Conservation (phyloP, 2,113 vertebrate species). For the Nerophis ophidion region DNA sequence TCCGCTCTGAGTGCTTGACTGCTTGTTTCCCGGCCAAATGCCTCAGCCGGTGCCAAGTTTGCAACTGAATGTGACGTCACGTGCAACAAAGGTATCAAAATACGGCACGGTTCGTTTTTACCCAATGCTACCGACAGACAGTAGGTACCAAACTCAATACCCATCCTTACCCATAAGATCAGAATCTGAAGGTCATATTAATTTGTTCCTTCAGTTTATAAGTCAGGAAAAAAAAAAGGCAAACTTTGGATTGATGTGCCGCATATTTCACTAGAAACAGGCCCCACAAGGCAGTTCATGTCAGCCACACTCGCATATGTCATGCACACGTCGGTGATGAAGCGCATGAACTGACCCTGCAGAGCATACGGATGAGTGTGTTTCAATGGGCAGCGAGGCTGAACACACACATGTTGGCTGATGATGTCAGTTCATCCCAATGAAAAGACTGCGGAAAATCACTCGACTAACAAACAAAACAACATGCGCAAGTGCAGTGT, state of each 20-base stretch:
- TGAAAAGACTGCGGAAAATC: not conserved
- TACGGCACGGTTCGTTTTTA: too few relatives aligned
- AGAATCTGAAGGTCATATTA: constrained; percentile 1
- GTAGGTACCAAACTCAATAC: too few relatives aligned
- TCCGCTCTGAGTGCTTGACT: too few relatives aligned
- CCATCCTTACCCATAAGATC: constrained; percentile 14
- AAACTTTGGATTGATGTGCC: constrained; percentile 14
- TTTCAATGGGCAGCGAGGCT: constrained; percentile 11
- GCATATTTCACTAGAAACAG: constrained; percentile 20
- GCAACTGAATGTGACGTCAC: too few relatives aligned
- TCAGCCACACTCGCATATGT: constrained; percentile 30
- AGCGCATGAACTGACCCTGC: constrained; percentile 20
- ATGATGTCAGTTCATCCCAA: not conserved
- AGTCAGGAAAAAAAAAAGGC: not conserved
- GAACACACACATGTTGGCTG: not conserved
- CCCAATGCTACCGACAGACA: too few relatives aligned
- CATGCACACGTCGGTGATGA: constrained; percentile 2
- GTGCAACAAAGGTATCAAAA: too few relatives aligned
- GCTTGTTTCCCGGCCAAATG: too few relatives aligned
- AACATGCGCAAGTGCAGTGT: not conserved
- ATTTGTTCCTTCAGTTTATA: constrained; percentile 4
- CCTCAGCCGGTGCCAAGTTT: too few relatives aligned
- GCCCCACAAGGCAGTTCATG: constrained; percentile 25
- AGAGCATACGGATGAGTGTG: constrained; percentile 19
- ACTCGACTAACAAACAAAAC: too few relatives aligned